Conservation (phyloP, 2,113 vertebrate species). For the Chunga burmeisteri region DNA sequence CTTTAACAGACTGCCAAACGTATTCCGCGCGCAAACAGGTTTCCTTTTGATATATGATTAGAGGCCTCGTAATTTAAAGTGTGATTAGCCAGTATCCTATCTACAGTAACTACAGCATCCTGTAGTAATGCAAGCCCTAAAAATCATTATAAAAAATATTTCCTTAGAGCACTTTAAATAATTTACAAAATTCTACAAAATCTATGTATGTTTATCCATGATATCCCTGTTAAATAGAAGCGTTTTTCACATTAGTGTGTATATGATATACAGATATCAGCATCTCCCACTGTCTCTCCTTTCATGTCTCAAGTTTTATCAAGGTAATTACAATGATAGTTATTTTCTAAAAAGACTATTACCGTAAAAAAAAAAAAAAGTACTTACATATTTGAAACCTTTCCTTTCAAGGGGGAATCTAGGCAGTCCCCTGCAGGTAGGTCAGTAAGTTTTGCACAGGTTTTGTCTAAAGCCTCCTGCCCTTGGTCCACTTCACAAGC, state of each 20-base stretch:
- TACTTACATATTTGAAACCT: conserved; percentile 81
- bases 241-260: conserved; percentile 7
- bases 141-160: conserved; percentile 68
- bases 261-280: background rate
- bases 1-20: background rate
- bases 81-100: background rate
- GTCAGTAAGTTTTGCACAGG: conserved; percentile 75
- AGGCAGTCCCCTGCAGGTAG: conserved; percentile 67
- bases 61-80: conserved; percentile 47
- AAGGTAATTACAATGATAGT: background rate
- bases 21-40: background rate
- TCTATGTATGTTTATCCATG: background rate
- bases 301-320: background rate
- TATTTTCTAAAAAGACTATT: background rate
- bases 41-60: background rate
- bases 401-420: conserved; percentile 52
- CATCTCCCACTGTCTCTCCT: background rate
- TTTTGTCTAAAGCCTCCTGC: conserved; percentile 76
- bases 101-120: background rate
- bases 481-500: background rate
- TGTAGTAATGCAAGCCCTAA: background rate
- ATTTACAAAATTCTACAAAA: conserved; percentile 74
- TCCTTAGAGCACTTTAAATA: conserved; percentile 71
- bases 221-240: conserved; percentile 56
- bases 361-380: background rate